Evolutionary conservation across 2,113 vertebrate species (phyloP), one percentile per base, ranked within the genome.

Genomic region (Eidolon helvum): DNA sequence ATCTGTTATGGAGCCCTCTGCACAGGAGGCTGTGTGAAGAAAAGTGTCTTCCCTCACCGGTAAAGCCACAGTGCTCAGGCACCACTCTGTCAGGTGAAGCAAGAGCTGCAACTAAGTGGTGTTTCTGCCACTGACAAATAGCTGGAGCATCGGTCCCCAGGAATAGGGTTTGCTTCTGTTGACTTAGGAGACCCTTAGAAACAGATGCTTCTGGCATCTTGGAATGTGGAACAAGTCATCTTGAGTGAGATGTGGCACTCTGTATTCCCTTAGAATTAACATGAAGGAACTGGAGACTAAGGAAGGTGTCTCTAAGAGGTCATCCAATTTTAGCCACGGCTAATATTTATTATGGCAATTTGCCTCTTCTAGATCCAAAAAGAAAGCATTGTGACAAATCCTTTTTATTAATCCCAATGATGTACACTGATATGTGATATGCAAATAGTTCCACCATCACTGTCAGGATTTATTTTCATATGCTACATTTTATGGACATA

Each of bases 401-500:
- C 59, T 77, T 30, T 85, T 90, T 59, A 74, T 87, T 91, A 87
- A 84, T 24, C 71, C 40, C 30, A 69, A 14, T 68, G 30, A 21
- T 92, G 26, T 40, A 77, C 33, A 33, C 24, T 79, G 77, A 95
- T 61, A 90, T 4, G 15, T 95, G 80, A 95, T 55, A 79, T 19
- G 14, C 80, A 86, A 78, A 82, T 95, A 95, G 91, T 91, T 69
- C 40, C 68, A 71, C 86, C 90, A 89, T 83, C 10, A 35, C 61
- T 91, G 43, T 90, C 75, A 95, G 80, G 57, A 92, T 98, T 48
- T 90, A 96, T 97, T 96, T 91, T 87, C 66, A 79, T 94, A 80
- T 96, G 87, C 90, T 95, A 61, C 40, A 53, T 87, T 97, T 97
- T 96, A 94, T 95, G 48, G 66, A 69, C 53, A 71, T 93, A 93